Percentiles rank a stretch among this genome's conserved stretches.
Conservation (phyloP, 2,113 vertebrate species). For the Channa maculata region DNA sequence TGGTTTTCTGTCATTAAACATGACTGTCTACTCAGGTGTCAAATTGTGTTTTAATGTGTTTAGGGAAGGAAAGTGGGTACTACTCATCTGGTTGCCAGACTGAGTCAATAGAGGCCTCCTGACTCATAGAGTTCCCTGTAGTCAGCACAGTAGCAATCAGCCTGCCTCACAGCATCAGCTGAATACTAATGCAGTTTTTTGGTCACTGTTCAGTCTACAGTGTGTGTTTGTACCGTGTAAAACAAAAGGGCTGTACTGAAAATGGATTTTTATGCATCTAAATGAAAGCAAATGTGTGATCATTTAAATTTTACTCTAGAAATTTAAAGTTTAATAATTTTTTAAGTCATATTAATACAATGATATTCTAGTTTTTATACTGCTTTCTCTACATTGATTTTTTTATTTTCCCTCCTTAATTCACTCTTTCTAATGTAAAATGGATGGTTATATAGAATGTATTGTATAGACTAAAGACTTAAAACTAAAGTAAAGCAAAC, state of each 20-base stretch:
- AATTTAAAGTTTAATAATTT: too few relatives aligned
- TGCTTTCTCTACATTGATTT: slow-evolving; percentile 30
- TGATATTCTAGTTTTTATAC: too few relatives aligned
- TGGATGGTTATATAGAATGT: neutral
- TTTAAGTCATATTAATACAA: too few relatives aligned
- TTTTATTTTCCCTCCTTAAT: slow-evolving; percentile 6
- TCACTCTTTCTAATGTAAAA: slow-evolving; percentile 31
- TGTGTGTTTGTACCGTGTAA: slow-evolving; percentile 7
- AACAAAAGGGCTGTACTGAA: neutral
- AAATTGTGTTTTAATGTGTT: slow-evolving; percentile 60
- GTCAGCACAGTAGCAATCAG: slow-evolving; percentile 60
- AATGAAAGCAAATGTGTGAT: neutral
- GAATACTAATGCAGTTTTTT: slow-evolving; percentile 70
- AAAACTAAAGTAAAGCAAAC: neutral
- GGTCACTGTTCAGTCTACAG: slow-evolving; percentile 16
- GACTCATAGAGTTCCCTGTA: slow-evolving; percentile 56
- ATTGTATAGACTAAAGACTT: too few relatives aligned
- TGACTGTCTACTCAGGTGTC: slow-evolving; percentile 26
- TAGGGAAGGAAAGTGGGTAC: slow-evolving; percentile 31
- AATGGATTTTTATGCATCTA: neutral
- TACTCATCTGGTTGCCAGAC: slow-evolving; percentile 52
- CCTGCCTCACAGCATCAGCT: slow-evolving; percentile 34
- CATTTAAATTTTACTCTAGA: too few relatives aligned
- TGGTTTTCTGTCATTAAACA: slow-evolving; percentile 38
- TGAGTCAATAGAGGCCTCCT: slow-evolving; percentile 54